A percentile compares a stretch with the other conserved stretches of the same genome.
Evolutionary conservation across 2,888 invertebrate genomes (phyloP).

Genomic region (Archips crataeganus): DNA sequence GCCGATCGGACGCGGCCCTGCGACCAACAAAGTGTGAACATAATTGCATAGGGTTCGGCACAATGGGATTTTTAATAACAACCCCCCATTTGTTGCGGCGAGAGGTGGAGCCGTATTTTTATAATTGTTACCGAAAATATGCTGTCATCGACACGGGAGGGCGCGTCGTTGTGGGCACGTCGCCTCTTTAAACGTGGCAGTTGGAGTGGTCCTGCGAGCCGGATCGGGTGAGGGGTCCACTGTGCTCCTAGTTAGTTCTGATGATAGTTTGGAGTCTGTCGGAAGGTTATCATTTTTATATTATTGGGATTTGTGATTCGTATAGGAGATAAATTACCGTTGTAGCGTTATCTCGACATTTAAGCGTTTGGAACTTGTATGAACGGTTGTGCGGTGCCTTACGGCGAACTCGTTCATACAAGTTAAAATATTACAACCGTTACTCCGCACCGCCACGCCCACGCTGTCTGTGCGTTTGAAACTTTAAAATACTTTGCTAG

Average conservation of each 20-base stretch:
- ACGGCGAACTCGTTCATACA: no score
- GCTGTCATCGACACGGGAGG: constrained; percentile 35
- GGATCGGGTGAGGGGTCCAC: constrained; percentile 6
- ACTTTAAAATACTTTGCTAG: no score
- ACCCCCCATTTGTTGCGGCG: constrained; percentile 22
- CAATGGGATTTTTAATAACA: constrained; percentile 45
- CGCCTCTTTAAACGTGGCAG: constrained; percentile 12
- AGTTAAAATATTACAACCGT: no score
- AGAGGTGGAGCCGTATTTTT: constrained; percentile 29
- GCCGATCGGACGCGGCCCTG: background rate
- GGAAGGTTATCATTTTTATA: background rate
- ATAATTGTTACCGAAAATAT: constrained; percentile 37
- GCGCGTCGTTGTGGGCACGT: background rate
- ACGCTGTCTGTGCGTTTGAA: no score
- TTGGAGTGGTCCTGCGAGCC: constrained; percentile 18
- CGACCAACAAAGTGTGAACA: constrained; percentile 53
- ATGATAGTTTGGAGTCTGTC: background rate
- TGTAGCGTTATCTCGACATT: background rate
- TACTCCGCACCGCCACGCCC: no score
- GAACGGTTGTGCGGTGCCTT: no score
- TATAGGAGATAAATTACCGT: no score
- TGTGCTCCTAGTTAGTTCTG: background rate
- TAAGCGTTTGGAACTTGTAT: no score
- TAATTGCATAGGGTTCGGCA: constrained; percentile 49
- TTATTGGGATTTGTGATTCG: no score